These are phyloP conservation scores for Stictocephala bisonia DNA, from an alignment of 2,888 invertebrate species.

Conservation along the genomic window DNA sequence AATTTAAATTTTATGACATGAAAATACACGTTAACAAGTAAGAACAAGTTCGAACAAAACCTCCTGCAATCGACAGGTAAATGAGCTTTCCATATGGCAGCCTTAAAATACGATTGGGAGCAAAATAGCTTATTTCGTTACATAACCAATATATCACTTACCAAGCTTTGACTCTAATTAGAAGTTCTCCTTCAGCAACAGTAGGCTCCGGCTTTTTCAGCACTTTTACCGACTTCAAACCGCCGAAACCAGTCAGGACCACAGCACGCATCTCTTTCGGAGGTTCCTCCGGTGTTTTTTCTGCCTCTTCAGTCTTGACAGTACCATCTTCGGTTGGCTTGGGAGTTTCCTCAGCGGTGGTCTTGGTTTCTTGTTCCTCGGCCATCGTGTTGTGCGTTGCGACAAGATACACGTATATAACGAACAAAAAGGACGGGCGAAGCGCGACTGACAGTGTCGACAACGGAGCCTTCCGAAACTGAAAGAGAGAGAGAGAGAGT, in stretches of 20 bases:
- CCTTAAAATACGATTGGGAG: no score
- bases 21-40: no score
- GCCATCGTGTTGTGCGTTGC: conserved; percentile 60
- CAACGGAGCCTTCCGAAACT: not conserved
- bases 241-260: conserved; percentile 87
- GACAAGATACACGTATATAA: not conserved
- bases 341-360: conserved; percentile 68
- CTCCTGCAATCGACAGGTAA: no score
- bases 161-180: conserved; percentile 88
- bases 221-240: conserved; percentile 86
- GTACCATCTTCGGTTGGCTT: conserved; percentile 63
- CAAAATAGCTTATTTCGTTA: no score
- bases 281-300: conserved; percentile 66
- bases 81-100: no score
- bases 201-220: conserved; percentile 82
- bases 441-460: not conserved
- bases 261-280: conserved; percentile 88
- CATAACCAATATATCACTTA: conserved; percentile 74
- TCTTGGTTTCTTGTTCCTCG: conserved; percentile 60
- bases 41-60: no score
- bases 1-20: no score
- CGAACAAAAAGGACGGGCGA: not conserved
- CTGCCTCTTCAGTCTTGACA: conserved; percentile 65
- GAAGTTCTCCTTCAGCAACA: conserved; percentile 78
- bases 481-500: not conserved